phyloP scores from a whole-genome alignment of 2,888 invertebrate genomes.

The Melinaea menophilus region DNA sequence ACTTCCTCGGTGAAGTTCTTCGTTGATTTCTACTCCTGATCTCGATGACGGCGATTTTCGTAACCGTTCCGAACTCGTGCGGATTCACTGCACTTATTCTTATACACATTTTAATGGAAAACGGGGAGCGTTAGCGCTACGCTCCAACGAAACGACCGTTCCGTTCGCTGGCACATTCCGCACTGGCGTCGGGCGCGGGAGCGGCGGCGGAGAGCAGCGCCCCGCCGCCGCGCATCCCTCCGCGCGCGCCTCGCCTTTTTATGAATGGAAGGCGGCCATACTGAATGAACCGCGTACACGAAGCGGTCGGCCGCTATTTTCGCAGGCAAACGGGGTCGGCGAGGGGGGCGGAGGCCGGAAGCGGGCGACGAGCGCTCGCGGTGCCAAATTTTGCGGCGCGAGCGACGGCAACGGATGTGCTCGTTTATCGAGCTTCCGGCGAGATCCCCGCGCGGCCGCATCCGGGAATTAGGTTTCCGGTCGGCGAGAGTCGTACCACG shows the following conservation, averaged over 20 bases:
- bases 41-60: conserved; percentile 76
- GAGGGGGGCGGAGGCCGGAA: conserved; percentile 73
- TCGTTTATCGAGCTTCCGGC: conserved; percentile 77
- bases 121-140: conserved; percentile 78
- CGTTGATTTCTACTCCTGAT: conserved; percentile 78
- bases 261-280: conserved; percentile 85
- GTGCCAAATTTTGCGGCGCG: conserved; percentile 78
- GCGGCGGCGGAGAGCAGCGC: conserved; percentile 72
- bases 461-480: conserved; percentile 78
- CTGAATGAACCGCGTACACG: conserved; percentile 83
- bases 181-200: conserved; percentile 75
- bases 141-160: conserved; percentile 80
- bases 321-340: conserved; percentile 68
- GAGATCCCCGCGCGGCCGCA: conserved; percentile 76
- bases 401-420: conserved; percentile 76
- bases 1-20: conserved; percentile 79
- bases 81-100: conserved; percentile 78
- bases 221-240: conserved; percentile 72
- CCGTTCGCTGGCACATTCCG: conserved; percentile 77
- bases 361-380: conserved; percentile 73
- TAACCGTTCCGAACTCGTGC: conserved; percentile 77
- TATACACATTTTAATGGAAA: conserved; percentile 79
- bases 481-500: conserved; percentile 68
- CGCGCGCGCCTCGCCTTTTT: conserved; percentile 79
- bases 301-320: conserved; percentile 78